phyloP scores from a whole-genome alignment of 2,888 invertebrate genomes.

The Agrotis exclamationis region DNA sequence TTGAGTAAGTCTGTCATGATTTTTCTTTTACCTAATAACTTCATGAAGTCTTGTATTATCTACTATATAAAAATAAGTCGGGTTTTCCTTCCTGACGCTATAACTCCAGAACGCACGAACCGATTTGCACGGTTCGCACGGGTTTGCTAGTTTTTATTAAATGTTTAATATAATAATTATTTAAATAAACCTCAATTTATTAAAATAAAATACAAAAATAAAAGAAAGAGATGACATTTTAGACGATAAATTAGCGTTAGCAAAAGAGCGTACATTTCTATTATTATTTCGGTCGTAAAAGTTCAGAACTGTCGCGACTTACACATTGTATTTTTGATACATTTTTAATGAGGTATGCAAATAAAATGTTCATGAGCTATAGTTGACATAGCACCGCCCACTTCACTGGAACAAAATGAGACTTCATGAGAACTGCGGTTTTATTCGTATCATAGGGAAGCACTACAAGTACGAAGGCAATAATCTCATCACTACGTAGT shows the following conservation, averaged over 20 bases:
- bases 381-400: constrained; percentile 17
- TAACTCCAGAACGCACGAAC: too few relatives aligned
- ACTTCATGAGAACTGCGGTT: neutral
- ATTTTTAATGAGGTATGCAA: constrained; percentile 36
- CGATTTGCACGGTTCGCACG: too few relatives aligned
- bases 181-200: constrained; percentile 20
- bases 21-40: too few relatives aligned
- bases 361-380: constrained; percentile 39
- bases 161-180: neutral
- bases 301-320: constrained; percentile 18
- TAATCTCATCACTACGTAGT: too few relatives aligned
- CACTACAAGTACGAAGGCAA: too few relatives aligned
- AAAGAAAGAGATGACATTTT: constrained; percentile 26
- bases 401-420: neutral
- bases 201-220: constrained; percentile 41
- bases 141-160: too few relatives aligned
- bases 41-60: too few relatives aligned
- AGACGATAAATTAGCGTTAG: constrained; percentile 34
- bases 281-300: constrained; percentile 58
- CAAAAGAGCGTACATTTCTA: constrained; percentile 34
- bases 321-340: constrained; percentile 38
- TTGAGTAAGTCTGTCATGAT: too few relatives aligned
- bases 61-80: too few relatives aligned
- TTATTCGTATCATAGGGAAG: neutral
- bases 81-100: too few relatives aligned